Evolutionary conservation across 2,113 vertebrate species (phyloP), one percentile per base, ranked within the genome.

Genomic region (Onychorhynchus coronatus): DNA sequence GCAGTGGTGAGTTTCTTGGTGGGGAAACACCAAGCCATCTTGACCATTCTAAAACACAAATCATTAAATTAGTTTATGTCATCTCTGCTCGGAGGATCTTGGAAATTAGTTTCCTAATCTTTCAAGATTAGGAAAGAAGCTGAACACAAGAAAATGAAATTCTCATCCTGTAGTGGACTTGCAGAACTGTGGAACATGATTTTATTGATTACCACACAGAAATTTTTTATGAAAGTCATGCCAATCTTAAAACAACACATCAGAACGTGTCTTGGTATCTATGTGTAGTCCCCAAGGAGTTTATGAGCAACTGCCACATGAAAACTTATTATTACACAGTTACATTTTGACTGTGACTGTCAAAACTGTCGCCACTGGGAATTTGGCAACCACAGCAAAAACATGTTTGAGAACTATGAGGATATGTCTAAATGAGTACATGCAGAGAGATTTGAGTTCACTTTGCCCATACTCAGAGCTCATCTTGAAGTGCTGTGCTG

Each of bases 271-370:
- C 52, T 47, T 53, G 24, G 10, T 88, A 27, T 53, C 28, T 49
- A 21, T 0, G 0, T 68, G 44, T 28, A 77, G 18, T 49, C 79
- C 94, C 41, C 28, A 79, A 93, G 75, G 88, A 86, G 50, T 90
- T 93, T 11, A 83, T 67, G 27, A 91, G 46, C n/a, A 88, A 50
- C n/a, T 93, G 76, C 66, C 66, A 76, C 53, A 76, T 37, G n/a
- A 91, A 84, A 82, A 91, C 19, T 67, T 72, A 88, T 71, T 94
- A 90, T 88, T 91, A 78, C 73, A 84, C 52, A 78, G 83, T 85
- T 78, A 31, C 82, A 93, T 96, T 97, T 95, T 96, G 89, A 95
- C 65, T 89, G 61, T 41, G 56, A 37, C 52, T 95, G 92, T 95
- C 93, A 95, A 95, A 97, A 86, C 76, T 65, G 35, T 84, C 5